Evolutionary conservation across 2,797 vertebrate genomes (phyloP), one percentile per base, ranked within the genome.

Genomic region (Parauchenoglanis punctatus): DNA sequence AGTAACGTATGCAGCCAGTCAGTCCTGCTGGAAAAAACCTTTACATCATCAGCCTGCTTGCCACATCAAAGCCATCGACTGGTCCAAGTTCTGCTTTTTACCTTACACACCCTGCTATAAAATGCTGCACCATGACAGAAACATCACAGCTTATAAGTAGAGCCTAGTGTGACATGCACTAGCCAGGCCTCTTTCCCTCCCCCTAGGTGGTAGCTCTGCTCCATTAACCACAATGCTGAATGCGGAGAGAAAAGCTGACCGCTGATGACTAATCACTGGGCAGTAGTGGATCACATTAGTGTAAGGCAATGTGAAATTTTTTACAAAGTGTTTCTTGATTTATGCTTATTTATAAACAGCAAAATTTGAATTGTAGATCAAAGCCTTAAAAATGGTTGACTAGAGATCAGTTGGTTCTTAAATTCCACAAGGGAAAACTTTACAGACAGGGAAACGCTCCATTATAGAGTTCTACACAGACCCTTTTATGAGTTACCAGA

Each of bases 41-140:
- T 83, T 76, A 88, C 68, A 61, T 83, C 82, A 84, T 81, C n/a
- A 54, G 44, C 1, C 65, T 77, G n/a, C 31, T 83, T 12, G 40
- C 89, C 90, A 90, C 90, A 89, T 90, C 83, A 89, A 86, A 86
- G 77, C 86, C 78, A 40, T 4, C 5, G 46, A 7, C 84, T 35
- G 78, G 72, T 46, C 85, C 86, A 78, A 87, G 63, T 28, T 84
- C 65, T 85, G 84, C n/a, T 2, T 73, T 86, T 84, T 84, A 85
- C 86, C 85, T 87, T 88, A 56, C 80, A 86, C 85, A 78, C 90
- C 65, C 63, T 77, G 78, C 86, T 72, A 89, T 86, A 85, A 89
- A 85, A 87, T 52, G 25, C 59, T 63, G 76, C 40, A 63, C 76
- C 86, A 76, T 70, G 84, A 87, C 80, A 84, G 80, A 86, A 78